Evolutionary conservation across 1,140 invertebrate species (phyloP).

Genomic region (Elysia chlorotica): DNA sequence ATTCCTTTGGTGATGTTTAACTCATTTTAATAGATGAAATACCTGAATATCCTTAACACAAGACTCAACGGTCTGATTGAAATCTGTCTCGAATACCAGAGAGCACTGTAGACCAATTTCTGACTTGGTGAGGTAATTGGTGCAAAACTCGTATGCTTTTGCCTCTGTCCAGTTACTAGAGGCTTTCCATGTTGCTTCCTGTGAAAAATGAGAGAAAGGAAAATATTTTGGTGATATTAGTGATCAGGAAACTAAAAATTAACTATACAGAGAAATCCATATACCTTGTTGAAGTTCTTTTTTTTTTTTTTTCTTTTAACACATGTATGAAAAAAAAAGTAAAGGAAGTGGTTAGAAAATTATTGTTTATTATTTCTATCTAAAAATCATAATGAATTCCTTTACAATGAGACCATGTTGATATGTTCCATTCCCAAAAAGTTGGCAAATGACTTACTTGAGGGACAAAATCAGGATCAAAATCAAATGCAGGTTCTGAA

Average conservation of each 20-base stretch:
- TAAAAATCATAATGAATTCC: too few relatives aligned
- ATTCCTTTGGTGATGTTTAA: too few relatives aligned
- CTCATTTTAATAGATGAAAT: slow-evolving; percentile 16
- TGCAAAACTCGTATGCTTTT: slow-evolving; percentile 30
- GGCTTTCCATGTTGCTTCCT: too few relatives aligned
- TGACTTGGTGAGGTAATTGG: slow-evolving; percentile 17
- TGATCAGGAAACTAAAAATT: too few relatives aligned
- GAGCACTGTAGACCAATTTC: slow-evolving; percentile 28
- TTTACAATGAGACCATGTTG: too few relatives aligned
- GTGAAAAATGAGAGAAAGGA: too few relatives aligned
- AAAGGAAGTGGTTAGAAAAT: too few relatives aligned
- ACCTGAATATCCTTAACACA: slow-evolving; percentile 44
- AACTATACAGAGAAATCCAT: not conserved
- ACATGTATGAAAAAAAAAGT: too few relatives aligned
- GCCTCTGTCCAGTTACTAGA: slow-evolving; percentile 31
- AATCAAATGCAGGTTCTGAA: slow-evolving; percentile 28
- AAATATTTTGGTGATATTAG: too few relatives aligned
- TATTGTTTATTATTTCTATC: too few relatives aligned
- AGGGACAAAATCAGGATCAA: slow-evolving; percentile 29
- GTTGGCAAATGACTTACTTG: too few relatives aligned
- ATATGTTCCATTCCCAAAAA: too few relatives aligned
- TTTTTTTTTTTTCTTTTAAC: not conserved
- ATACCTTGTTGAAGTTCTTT: not conserved
- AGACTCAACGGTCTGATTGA: slow-evolving; percentile 21
- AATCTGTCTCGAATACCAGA: slow-evolving; percentile 13